Conservation (phyloP, 2,113 vertebrate genomes). For the Rutilus rutilus region DNA sequence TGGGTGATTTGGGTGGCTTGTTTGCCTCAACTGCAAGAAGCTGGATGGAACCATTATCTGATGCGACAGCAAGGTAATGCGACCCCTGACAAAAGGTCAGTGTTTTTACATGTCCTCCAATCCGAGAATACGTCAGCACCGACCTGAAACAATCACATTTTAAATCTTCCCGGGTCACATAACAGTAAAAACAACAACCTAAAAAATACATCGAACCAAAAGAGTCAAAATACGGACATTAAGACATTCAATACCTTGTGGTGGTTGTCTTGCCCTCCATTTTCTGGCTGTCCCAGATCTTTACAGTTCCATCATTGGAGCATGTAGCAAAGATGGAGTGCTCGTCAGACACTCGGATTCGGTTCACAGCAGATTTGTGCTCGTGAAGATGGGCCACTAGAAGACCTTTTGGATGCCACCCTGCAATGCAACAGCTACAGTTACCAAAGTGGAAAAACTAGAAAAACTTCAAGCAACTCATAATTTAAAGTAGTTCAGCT, state of each 20-base stretch:
- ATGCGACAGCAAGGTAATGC: constrained; percentile 92
- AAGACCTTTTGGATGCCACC: constrained; percentile 95
- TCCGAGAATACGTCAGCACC: constrained; percentile 90
- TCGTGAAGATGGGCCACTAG: constrained; percentile 96
- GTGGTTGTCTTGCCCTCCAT: constrained; percentile 99
- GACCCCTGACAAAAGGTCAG: constrained; percentile 96
- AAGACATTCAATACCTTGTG: constrained; percentile 81
- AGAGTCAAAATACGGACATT: background rate
- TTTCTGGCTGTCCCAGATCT: constrained; percentile 99
- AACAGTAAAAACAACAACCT: background rate
- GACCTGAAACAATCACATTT: constrained; percentile 76
- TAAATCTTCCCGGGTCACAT: background rate
- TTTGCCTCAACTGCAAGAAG: constrained; percentile 92
- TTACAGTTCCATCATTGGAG: constrained; percentile 95
- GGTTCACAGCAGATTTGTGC: constrained; percentile 94
- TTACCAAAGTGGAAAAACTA: background rate
- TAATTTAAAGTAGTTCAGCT: background rate
- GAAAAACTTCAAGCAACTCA: background rate
- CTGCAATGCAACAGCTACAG: constrained; percentile 66
- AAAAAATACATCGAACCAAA: background rate
- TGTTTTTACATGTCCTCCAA: constrained; percentile 92
- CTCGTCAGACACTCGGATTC: constrained; percentile 93
- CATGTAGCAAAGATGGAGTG: constrained; percentile 96
- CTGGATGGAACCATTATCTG: constrained; percentile 92
- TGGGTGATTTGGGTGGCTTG: constrained; percentile 95